Percentiles rank a stretch among this genome's conserved stretches.
Evolutionary conservation across 1,140 invertebrate genomes (phyloP).

Genomic region (Papilio polyxenes): DNA sequence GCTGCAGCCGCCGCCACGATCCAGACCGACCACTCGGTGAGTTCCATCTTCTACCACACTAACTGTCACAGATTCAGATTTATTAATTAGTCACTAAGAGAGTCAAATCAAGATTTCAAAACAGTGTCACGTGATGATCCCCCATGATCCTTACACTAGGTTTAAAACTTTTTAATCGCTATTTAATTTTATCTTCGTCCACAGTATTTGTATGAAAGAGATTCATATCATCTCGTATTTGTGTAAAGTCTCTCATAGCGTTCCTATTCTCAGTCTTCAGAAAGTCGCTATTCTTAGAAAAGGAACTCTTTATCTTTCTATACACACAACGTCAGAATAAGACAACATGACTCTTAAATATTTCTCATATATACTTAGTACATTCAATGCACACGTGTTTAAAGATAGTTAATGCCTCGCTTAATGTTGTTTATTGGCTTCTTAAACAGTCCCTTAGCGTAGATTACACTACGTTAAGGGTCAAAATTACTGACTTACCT

Average conservation of each 20-base stretch:
- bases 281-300: neutral
- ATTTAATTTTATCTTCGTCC: neutral
- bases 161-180: neutral
- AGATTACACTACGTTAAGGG: neutral
- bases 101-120: too few relatives aligned
- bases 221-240: constrained; percentile 6
- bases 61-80: too few relatives aligned
- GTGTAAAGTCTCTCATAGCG: neutral
- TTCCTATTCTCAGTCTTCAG: neutral
- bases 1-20: constrained; percentile 88
- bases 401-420: neutral
- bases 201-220: neutral
- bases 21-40: constrained; percentile 83
- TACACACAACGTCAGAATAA: neutral
- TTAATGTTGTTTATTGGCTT: neutral
- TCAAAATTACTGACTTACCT: too few relatives aligned
- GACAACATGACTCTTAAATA: neutral
- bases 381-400: neutral
- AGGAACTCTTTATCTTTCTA: neutral
- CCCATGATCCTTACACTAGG: too few relatives aligned
- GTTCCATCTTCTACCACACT: constrained; percentile 43
- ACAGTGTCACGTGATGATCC: too few relatives aligned
- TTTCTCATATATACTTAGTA: neutral
- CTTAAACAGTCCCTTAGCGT: neutral
- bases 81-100: too few relatives aligned